Base-by-base conservation (phyloP, 1,140 invertebrate species). In the Sweltsa coloradensis region DNA sequence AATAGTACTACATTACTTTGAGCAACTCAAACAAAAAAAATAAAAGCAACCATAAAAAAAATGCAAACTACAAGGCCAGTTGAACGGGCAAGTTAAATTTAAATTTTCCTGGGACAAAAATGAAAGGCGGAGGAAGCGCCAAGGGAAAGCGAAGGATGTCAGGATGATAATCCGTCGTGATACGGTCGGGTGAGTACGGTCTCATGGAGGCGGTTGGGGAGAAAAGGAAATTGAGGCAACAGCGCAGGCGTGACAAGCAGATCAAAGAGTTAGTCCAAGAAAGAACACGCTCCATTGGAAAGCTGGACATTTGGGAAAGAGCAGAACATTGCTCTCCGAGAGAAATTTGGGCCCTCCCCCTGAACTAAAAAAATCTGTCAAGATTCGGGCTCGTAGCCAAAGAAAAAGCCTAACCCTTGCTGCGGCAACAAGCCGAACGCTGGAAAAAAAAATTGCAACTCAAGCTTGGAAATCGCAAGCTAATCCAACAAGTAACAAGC, bases 181-280 rank as follows among this genome's bases (percentile, higher is more conserved):
- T 39, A 68, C 73, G 83, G 59, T 61, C 70, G 23, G 79, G 78
- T 18, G 70, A 80, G 55, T 73, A 74, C 57, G 78, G 81, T 6
- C 62, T 85, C 41, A 58, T 72, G 5, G 76, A 80, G 51, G 74
- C 76, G 14, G 68, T 83, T 1, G 55, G 62, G 16, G 74, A 85
- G 61, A 71, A 82, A 16, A 80, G 79, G 57, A 69, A 74, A 23
- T 56, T 77, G 4, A 79, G 79, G 55, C 62, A 61, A 34, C 70
- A 82, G 53, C 57, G 80, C 14, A 59, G 65, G 41, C 71, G 76
- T 52, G 76, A 79, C 55, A 70, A 71, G 50, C 73, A 83, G 60
- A 74, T 83, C 27, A 67, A 76, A 51, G 71, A 76, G 50, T 58
- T 83, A 27, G 71, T 79, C 14, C 46, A 76, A 53, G 67, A 75